Evolutionary conservation across 2,888 invertebrate genomes (phyloP).

Genomic region (Caenorhabditis japonica): DNA sequence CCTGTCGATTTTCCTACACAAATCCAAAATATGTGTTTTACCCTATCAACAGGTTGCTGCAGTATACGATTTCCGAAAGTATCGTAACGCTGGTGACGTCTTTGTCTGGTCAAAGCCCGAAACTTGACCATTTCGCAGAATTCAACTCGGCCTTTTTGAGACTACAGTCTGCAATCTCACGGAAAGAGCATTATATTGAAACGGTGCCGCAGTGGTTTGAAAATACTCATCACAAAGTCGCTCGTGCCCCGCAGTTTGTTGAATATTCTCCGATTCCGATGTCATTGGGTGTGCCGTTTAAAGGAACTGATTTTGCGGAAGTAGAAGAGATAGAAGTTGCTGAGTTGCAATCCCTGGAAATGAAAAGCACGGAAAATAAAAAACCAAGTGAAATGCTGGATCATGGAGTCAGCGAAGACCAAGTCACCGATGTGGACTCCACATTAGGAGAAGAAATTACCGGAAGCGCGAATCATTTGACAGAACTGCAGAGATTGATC

Average conservation of each 20-base stretch:
- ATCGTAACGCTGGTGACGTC: conserved; percentile 61
- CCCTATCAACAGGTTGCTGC: conserved; percentile 68
- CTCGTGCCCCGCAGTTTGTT: background rate
- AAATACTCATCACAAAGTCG: conserved; percentile 36
- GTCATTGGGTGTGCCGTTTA: conserved; percentile 7
- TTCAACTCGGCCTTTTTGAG: conserved; percentile 57
- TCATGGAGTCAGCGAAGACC: conserved; percentile 8
- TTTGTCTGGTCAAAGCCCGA: conserved; percentile 29
- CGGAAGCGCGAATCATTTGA: conserved; percentile 7
- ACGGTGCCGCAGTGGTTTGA: conserved; percentile 68
- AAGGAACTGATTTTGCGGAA: conserved; percentile 6
- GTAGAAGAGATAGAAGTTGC: conserved; percentile 14
- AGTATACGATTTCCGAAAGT: conserved; percentile 74
- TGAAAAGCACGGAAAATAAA: background rate
- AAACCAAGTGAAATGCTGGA: background rate
- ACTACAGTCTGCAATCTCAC: conserved; percentile 62
- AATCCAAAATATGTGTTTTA: conserved; percentile 64
- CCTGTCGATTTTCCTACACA: conserved; percentile 73
- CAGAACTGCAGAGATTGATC: conserved; percentile 29
- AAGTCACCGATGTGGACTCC: conserved; percentile 1
- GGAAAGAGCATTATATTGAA: conserved; percentile 57
- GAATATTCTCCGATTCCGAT: conserved; percentile 1
- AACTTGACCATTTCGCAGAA: conserved; percentile 55
- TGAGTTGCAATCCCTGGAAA: background rate
- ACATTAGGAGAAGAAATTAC: background rate